Evolutionary conservation across 2,888 invertebrate species (phyloP).

Genomic region (Neuroscelio doddi): DNA sequence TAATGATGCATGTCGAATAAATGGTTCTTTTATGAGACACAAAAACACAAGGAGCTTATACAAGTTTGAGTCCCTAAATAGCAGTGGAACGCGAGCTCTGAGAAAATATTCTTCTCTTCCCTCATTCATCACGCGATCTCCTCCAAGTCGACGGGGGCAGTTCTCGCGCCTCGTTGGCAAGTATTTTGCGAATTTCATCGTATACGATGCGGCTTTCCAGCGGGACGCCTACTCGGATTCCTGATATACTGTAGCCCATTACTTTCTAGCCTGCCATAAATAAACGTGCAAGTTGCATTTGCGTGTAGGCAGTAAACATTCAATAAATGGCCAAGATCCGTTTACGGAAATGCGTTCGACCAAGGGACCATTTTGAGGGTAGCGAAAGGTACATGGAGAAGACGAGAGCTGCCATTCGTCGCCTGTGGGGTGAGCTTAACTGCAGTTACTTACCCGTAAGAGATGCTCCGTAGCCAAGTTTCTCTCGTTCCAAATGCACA

Average conservation of each 20-base stretch:
- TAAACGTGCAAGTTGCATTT: conserved; percentile 35
- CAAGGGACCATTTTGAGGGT: conserved; percentile 21
- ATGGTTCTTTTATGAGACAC: not conserved
- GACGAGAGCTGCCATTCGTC: conserved; percentile 29
- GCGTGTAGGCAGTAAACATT: conserved; percentile 62
- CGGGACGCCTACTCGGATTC: conserved; percentile 29
- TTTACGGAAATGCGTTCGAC: conserved; percentile 61
- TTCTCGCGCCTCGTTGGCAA: conserved; percentile 47
- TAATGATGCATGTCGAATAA: conserved; percentile 6
- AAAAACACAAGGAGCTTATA: not conserved
- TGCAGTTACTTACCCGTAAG: conserved; percentile 57
- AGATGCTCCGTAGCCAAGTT: conserved; percentile 55
- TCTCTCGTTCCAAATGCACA: conserved; percentile 47
- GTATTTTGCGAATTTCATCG: conserved; percentile 36
- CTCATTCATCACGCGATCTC: conserved; percentile 41
- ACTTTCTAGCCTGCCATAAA: conserved; percentile 41
- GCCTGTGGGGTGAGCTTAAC: conserved; percentile 49
- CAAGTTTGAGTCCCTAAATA: not conserved
- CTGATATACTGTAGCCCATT: conserved; percentile 46
- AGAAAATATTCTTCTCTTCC: conserved; percentile 19
- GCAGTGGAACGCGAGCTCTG: conserved; percentile 2
- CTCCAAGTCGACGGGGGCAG: conserved; percentile 18
- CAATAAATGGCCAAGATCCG: conserved; percentile 64
- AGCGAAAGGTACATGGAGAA: conserved; percentile 15
- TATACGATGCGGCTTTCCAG: conserved; percentile 8